Evolutionary conservation across 1,140 invertebrate species (phyloP), one percentile per base, ranked within the genome.

Genomic region (Formica selysi): DNA sequence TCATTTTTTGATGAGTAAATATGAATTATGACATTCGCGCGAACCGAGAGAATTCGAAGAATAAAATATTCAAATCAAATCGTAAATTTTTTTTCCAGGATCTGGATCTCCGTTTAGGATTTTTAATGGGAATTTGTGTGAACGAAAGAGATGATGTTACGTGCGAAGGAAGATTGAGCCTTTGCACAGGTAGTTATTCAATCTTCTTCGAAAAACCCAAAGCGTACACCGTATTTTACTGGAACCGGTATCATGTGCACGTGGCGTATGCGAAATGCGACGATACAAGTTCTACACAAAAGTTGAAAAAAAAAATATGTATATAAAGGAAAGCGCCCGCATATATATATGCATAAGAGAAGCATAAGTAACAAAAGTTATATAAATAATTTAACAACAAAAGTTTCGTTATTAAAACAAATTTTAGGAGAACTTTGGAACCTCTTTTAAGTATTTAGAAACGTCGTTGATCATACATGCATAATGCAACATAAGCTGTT

Each of bases 401-500:
- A 26, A 7, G 13, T 29, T 64, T 64, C 29, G 29, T 67, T 59
- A 74, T 71, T 78, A 64, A 86, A 89, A 16, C 41, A 19, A 16
- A 51, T 19, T 61, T 61, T 29, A 32, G 32, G 3, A 3, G 32
- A 32, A 32, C 32, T 32, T 32, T 32, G 32, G 3, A 32, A 32
- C 32, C 32, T 32, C 32, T 32, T 32, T 32, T 32, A 44, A 16
- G 0, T 5, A 74, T 26, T 41, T 38, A 26, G 26, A 48, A 78
- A 62, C 38, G 7, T 19, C 13, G 2, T 62, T 10, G 22, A 36
- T 22, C 16, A 8, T 11, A 13, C 19, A 19, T 6, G 16, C 19
- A 19, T 48, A 73, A 76, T 59, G 76, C 32, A 61, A 38, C 19
- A n/a, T n/a, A 29, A 57, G 78, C 64, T 86, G 44, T 89, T 89